Evolutionary conservation across 2,113 vertebrate species (phyloP).

Genomic region (Taurulus bubalis): DNA sequence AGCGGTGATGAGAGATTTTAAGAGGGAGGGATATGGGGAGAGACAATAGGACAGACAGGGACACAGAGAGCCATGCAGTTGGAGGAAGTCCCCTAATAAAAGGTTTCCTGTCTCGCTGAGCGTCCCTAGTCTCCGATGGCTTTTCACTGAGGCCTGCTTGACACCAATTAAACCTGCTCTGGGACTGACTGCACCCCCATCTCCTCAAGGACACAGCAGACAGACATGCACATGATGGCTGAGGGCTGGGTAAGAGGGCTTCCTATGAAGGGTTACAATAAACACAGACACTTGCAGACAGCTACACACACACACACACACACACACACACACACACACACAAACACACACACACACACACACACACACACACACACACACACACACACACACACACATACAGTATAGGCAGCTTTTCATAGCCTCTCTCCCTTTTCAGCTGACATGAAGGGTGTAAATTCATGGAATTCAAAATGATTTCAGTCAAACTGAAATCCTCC

Average conservation of each 20-base stretch:
- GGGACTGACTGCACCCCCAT: conserved; percentile 51
- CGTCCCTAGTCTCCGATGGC: conserved; percentile 76
- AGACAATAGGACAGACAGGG: conserved; percentile 74
- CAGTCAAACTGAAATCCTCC: not conserved
- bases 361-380: no score
- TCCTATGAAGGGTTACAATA: conserved; percentile 53
- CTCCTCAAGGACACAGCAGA: conserved; percentile 46
- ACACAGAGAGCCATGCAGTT: conserved; percentile 64
- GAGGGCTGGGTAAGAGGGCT: conserved; percentile 44
- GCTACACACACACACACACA: conserved; percentile 8
- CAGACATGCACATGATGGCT: conserved; percentile 60
- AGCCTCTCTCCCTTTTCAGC: not conserved
- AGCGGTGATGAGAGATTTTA: conserved; percentile 70
- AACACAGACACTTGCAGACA: conserved; percentile 33
- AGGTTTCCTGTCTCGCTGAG: conserved; percentile 86
- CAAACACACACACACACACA: no score
- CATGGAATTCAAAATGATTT: not conserved
- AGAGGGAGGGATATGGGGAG: conserved; percentile 58
- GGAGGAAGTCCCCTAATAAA: conserved; percentile 85
- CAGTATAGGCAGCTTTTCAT: conserved; percentile 1
- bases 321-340: no score
- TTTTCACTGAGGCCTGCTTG: conserved; percentile 84
- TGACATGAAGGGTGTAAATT: not conserved
- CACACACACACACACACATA: no score
- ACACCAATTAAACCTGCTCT: conserved; percentile 85